A percentile compares a stretch with the other conserved stretches of the same genome.
phyloP scores from a whole-genome alignment of 2,113 vertebrate species.

The Taurulus bubalis region DNA sequence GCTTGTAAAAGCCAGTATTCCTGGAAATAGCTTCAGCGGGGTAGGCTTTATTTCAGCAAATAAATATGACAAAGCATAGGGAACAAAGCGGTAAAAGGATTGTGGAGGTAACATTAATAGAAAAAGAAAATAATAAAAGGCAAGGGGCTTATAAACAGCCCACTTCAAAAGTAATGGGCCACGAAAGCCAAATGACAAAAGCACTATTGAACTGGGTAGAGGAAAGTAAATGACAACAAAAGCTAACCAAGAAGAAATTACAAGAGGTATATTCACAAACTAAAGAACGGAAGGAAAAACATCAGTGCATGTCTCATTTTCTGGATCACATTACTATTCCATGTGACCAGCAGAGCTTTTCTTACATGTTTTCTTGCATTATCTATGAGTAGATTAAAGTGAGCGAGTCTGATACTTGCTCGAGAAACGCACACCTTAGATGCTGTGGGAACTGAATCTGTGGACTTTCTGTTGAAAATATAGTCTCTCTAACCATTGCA shows the following conservation, averaged over 20 bases:
- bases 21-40: slow-evolving; percentile 42
- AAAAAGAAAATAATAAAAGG: slow-evolving; percentile 60
- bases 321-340: slow-evolving; percentile 9
- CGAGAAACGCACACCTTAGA: slow-evolving; percentile 24
- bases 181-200: slow-evolving; percentile 55
- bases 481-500: slow-evolving; percentile 9
- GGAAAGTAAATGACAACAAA: slow-evolving; percentile 43
- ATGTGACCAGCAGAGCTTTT: slow-evolving; percentile 21
- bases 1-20: slow-evolving; percentile 56
- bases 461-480: background rate
- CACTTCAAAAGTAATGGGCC: slow-evolving; percentile 45
- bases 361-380: slow-evolving; percentile 22
- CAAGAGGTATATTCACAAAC: slow-evolving; percentile 15
- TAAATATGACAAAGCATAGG: slow-evolving; percentile 52
- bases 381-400: slow-evolving; percentile 35
- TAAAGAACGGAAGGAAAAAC: slow-evolving; percentile 1
- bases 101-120: slow-evolving; percentile 41
- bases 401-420: slow-evolving; percentile 3
- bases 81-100: slow-evolving; percentile 41
- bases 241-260: slow-evolving; percentile 20
- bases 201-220: background rate
- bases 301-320: background rate
- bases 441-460: slow-evolving; percentile 22
- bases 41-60: slow-evolving; percentile 53
- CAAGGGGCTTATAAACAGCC: slow-evolving; percentile 56